Percentiles rank a stretch among this genome's conserved stretches.
These are phyloP conservation scores for Xestia sexstrigata DNA, from an alignment of 2,888 invertebrate genomes.

Conservation along the genomic window DNA sequence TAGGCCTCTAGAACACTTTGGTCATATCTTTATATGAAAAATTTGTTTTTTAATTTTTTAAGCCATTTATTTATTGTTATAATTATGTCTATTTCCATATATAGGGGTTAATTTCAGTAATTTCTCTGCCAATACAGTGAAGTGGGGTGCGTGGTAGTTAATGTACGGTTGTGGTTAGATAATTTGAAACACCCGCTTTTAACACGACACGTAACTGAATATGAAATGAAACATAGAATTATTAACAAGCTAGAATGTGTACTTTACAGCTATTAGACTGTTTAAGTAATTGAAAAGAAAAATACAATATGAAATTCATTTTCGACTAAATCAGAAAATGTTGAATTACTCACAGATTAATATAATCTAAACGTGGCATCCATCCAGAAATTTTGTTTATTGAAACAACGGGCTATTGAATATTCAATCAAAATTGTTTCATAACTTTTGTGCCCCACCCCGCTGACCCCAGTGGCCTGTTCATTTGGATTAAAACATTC, in stretches of 20 bases:
- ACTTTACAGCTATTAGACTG: slow-evolving; percentile 25
- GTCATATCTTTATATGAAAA: too few species aligned
- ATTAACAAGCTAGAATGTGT: slow-evolving; percentile 31
- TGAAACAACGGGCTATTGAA: slow-evolving; percentile 38
- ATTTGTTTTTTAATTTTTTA: neutral
- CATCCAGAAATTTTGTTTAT: slow-evolving; percentile 39
- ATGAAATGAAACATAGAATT: slow-evolving; percentile 50
- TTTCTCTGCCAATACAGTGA: slow-evolving; percentile 62
- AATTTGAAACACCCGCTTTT: slow-evolving; percentile 56
- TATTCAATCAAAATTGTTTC: slow-evolving; percentile 56
- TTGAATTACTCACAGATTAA: slow-evolving; percentile 20
- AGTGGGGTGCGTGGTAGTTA: slow-evolving; percentile 65
- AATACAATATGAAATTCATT: slow-evolving; percentile 5
- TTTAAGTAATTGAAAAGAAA: slow-evolving; percentile 40
- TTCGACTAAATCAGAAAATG: neutral
- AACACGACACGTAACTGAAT: slow-evolving; percentile 57
- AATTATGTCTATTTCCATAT: neutral
- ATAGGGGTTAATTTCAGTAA: slow-evolving; percentile 54
- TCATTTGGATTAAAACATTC: slow-evolving; percentile 52
- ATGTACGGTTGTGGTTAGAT: slow-evolving; percentile 60
- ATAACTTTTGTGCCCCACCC: slow-evolving; percentile 42
- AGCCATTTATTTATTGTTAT: neutral
- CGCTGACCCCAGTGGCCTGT: slow-evolving; percentile 20
- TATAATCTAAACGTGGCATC: slow-evolving; percentile 38
- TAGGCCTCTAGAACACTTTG: too few species aligned